phyloP scores from a whole-genome alignment of 1,140 invertebrate species.

The Ectropis grisescens region DNA sequence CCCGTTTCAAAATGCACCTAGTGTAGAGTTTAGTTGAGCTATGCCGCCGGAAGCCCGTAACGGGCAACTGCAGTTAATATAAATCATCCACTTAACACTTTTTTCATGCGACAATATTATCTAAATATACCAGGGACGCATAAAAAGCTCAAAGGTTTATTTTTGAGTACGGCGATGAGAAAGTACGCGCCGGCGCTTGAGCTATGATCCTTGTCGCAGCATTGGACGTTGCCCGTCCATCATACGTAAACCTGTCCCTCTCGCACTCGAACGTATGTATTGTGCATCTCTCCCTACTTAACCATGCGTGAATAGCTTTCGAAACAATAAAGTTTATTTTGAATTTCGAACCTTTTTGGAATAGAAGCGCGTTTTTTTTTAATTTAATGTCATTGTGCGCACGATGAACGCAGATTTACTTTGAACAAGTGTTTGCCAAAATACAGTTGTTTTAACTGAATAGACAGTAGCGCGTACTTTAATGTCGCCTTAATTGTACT shows the following conservation, averaged over 20 bases:
- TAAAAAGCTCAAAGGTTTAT: conserved; percentile 58
- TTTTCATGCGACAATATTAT: conserved; percentile 55
- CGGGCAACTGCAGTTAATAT: conserved; percentile 49
- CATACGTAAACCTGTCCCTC: conserved; percentile 32
- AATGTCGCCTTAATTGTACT: too few species aligned
- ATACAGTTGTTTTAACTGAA: too few species aligned
- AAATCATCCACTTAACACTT: conserved; percentile 68
- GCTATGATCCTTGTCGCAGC: conserved; percentile 41
- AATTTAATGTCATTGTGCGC: too few species aligned
- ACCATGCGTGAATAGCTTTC: conserved; percentile 38
- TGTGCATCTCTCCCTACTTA: conserved; percentile 24
- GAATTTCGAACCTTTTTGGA: conserved; percentile 40
- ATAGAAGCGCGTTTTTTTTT: conserved; percentile 27
- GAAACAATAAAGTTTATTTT: conserved; percentile 52
- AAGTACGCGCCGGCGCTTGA: conserved; percentile 48
- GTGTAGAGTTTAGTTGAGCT: conserved; percentile 35
- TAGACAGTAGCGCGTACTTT: too few species aligned
- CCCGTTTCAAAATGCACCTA: conserved; percentile 18
- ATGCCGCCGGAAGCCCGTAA: conserved; percentile 56
- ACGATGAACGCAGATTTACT: too few species aligned
- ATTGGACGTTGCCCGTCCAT: conserved; percentile 39
- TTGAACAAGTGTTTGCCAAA: too few species aligned
- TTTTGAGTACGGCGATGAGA: conserved; percentile 52
- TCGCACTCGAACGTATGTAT: conserved; percentile 12
- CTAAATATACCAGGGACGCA: conserved; percentile 58